phyloP scores from a whole-genome alignment of 64 coral and sea anemone species.

The Anthopleura sola region DNA sequence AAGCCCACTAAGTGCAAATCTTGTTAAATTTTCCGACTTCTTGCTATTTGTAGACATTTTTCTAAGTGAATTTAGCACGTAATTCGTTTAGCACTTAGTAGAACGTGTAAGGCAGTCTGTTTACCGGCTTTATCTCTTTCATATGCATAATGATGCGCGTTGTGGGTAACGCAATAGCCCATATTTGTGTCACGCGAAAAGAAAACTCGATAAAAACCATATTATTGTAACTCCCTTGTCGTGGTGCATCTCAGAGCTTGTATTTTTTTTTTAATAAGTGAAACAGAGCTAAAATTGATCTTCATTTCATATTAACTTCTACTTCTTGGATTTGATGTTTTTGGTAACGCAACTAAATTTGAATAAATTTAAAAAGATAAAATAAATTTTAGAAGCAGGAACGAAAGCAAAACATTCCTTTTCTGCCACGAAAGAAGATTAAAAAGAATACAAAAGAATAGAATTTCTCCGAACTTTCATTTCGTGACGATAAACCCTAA shows the following conservation, averaged over 20 bases:
- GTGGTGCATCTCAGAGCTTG: too few species aligned
- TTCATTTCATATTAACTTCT: neutral
- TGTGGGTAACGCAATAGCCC: neutral
- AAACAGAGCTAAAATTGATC: too few species aligned
- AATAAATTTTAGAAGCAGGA: neutral
- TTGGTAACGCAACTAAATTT: neutral
- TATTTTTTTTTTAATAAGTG: too few species aligned
- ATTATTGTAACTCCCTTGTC: too few species aligned
- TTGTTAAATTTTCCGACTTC: slow-evolving; percentile 34
- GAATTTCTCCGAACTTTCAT: neutral
- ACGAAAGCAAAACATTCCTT: too few species aligned
- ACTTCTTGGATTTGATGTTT: neutral
- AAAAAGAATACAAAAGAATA: neutral
- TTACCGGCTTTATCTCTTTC: neutral
- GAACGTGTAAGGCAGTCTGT: neutral
- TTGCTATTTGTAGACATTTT: slow-evolving; percentile 19
- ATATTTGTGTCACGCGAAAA: neutral
- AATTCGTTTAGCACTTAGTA: too few species aligned
- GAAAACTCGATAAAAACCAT: neutral
- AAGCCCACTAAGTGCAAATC: slow-evolving; percentile 43
- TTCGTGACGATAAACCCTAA: neutral
- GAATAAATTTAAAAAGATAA: neutral
- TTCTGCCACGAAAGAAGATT: neutral
- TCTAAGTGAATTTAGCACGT: too few species aligned
- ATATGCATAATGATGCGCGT: neutral